Conservation (phyloP, 2,797 vertebrate species). For the Oryzias sinensis region DNA sequence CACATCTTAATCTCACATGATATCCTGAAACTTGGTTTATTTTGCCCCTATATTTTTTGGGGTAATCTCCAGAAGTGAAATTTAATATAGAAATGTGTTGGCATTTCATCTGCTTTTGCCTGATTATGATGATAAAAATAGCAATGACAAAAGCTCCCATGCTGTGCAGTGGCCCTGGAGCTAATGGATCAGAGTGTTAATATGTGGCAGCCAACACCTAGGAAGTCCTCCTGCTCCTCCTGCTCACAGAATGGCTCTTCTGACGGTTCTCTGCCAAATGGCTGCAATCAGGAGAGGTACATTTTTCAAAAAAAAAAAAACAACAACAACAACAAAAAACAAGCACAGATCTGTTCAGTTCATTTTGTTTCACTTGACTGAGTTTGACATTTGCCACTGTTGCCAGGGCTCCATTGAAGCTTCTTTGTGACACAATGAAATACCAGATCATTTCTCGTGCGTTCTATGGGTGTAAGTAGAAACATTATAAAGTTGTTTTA, state of each 20-base stretch:
- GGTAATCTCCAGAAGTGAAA: conserved; percentile 11
- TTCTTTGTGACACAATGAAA: conserved; percentile 99
- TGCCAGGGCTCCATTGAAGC: conserved; percentile 90
- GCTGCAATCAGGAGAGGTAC: conserved; percentile 94
- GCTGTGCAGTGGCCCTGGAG: conserved; percentile 84
- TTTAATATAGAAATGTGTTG: conserved; percentile 6
- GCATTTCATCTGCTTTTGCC: conserved; percentile 7
- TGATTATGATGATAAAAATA: conserved; percentile 7
- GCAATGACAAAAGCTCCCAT: conserved; percentile 20
- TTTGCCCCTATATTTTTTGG: conserved; percentile 12
- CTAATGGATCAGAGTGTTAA: conserved; percentile 86
- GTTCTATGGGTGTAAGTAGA: conserved; percentile 93
- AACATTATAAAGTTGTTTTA: background rate
- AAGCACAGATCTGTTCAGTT: background rate
- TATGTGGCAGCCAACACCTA: conserved; percentile 90
- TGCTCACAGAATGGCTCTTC: conserved; percentile 91
- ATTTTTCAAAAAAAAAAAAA: conserved; percentile 5
- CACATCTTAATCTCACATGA: conserved; percentile 20
- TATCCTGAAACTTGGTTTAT: conserved; percentile 38
- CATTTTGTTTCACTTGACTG: conserved; percentile 13
- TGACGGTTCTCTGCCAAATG: conserved; percentile 84
- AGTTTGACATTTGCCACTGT: conserved; percentile 21
- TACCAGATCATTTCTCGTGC: conserved; percentile 98
- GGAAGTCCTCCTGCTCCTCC: conserved; percentile 93
- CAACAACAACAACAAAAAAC: too few species aligned